A percentile compares a stretch with the other conserved stretches of the same genome.
phyloP scores from a whole-genome alignment of 2,797 vertebrate species.

The Lacerta bilineata region DNA sequence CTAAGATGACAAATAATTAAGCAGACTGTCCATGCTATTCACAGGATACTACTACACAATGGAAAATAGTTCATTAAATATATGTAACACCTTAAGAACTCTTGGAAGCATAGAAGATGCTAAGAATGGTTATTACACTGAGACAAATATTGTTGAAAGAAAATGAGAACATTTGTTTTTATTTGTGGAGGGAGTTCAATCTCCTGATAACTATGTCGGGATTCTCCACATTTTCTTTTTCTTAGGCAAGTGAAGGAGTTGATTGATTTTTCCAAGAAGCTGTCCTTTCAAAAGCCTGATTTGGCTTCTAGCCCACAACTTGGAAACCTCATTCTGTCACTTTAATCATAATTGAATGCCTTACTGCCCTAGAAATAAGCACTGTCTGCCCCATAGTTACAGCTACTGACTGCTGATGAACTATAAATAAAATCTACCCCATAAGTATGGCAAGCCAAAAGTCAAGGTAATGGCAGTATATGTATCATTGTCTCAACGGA shows the following conservation, averaged over 20 bases:
- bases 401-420: conserved; percentile 5
- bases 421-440: conserved; percentile 8
- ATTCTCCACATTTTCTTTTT: background rate
- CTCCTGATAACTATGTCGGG: background rate
- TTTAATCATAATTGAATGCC: conserved; percentile 24
- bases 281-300: conserved; percentile 44
- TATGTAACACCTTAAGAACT: background rate
- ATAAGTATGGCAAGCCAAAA: background rate
- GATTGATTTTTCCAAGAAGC: conserved; percentile 32
- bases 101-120: background rate
- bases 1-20: background rate
- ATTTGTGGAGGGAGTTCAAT: background rate
- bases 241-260: conserved; percentile 25
- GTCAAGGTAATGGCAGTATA: background rate
- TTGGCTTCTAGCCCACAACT: conserved; percentile 57
- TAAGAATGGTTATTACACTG: background rate
- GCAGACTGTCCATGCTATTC: background rate
- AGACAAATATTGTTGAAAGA: conserved; percentile 5
- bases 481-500: background rate
- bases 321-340: conserved; percentile 49
- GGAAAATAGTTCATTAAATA: background rate
- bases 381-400: background rate
- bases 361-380: conserved; percentile 27
- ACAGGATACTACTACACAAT: background rate
- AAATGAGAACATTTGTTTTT: background rate